A percentile compares a stretch with the other conserved stretches of the same genome.
phyloP scores from a whole-genome alignment of 2,888 invertebrate genomes.

The Dolichopus griseipennis region DNA sequence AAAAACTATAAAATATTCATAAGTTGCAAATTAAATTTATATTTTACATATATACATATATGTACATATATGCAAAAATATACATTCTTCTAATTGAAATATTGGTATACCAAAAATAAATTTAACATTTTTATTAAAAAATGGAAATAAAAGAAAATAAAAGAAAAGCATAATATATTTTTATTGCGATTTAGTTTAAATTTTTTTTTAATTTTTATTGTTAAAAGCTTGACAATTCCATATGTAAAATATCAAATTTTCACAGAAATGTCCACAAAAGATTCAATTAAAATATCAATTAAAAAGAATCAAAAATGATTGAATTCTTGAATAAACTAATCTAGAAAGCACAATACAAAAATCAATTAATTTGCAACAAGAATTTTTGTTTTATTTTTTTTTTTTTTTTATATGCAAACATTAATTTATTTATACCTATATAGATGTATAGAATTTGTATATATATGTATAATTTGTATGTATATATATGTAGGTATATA shows the following conservation, averaged over 20 bases:
- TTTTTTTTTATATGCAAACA: not conserved
- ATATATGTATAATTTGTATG: too few species aligned
- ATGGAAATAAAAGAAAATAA: too few species aligned
- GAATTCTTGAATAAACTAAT: slow-evolving; percentile 15
- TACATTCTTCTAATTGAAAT: too few species aligned
- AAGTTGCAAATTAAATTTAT: too few species aligned
- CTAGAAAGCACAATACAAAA: slow-evolving; percentile 17
- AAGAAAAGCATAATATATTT: not conserved
- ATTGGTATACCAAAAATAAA: too few species aligned
- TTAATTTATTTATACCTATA: too few species aligned
- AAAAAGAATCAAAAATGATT: slow-evolving; percentile 4
- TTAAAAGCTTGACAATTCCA: not conserved
- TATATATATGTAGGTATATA: not conserved
- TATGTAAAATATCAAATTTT: slow-evolving; percentile 3
- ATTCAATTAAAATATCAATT: slow-evolving; percentile 6
- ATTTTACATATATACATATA: too few species aligned
- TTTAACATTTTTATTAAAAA: too few species aligned
- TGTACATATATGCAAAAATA: too few species aligned
- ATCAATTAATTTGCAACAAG: slow-evolving; percentile 18
- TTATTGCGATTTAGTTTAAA: not conserved
- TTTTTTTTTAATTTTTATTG: not conserved
- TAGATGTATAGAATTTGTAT: too few species aligned
- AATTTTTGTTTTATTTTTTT: slow-evolving; percentile 7
- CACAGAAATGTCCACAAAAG: not conserved
- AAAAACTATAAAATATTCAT: too few species aligned